Evolutionary conservation across 2,888 invertebrate genomes (phyloP).

Genomic region (Sarcophaga carnaria): DNA sequence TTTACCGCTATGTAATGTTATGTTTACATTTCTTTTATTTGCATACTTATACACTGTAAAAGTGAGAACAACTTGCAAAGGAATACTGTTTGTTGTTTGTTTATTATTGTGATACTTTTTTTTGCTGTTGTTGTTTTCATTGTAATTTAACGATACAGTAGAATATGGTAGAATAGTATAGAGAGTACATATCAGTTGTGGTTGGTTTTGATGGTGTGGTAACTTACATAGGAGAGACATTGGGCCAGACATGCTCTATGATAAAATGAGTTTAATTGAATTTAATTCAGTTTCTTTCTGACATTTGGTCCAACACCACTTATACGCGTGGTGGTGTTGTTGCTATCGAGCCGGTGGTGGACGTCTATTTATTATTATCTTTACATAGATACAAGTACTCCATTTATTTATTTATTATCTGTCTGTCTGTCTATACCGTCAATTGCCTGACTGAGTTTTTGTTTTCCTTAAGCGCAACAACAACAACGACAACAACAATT

Average conservation of each 20-base stretch:
- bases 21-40: no score
- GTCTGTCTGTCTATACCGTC: constrained; percentile 31
- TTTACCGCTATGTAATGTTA: no score
- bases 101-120: constrained; percentile 4
- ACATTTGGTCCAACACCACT: constrained; percentile 61
- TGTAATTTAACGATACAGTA: neutral
- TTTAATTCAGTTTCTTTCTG: constrained; percentile 63
- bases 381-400: constrained; percentile 4
- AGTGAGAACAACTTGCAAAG: neutral
- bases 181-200: neutral
- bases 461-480: neutral
- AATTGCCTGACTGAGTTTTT: constrained; percentile 35
- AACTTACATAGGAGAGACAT: neutral
- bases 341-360: constrained; percentile 16
- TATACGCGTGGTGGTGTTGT: constrained; percentile 26
- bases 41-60: neutral
- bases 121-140: constrained; percentile 5
- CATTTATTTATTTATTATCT: constrained; percentile 7
- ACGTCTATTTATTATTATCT: constrained; percentile 12
- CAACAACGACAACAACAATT: neutral
- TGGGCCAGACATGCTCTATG: constrained; percentile 36
- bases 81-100: constrained; percentile 9
- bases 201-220: neutral
- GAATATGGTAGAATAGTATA: no score
- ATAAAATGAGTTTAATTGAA: constrained; percentile 63